Percentiles rank a stretch among this genome's conserved stretches.
These are phyloP conservation scores for Pseudorhombus dupliciocellatus DNA, from an alignment of 2,113 vertebrate genomes.

Conservation along the genomic window DNA sequence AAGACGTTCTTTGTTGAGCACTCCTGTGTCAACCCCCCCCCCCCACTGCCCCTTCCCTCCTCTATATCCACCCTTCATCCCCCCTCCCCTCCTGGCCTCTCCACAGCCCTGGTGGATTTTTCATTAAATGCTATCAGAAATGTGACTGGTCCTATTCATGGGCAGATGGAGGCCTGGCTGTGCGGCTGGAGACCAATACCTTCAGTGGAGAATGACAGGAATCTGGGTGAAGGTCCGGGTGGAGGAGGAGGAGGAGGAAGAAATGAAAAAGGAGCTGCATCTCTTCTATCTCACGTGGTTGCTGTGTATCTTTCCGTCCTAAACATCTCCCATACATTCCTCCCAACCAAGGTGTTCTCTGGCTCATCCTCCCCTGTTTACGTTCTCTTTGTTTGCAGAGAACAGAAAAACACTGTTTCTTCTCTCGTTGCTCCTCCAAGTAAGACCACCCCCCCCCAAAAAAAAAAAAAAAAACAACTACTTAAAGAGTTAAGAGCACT, in stretches of 20 bases:
- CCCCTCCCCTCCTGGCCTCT: neutral
- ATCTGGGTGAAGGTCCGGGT: conserved; percentile 56
- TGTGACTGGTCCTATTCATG: conserved; percentile 75
- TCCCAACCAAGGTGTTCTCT: neutral
- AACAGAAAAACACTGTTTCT: conserved; percentile 32
- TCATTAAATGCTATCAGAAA: conserved; percentile 78
- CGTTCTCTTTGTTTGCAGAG: conserved; percentile 42
- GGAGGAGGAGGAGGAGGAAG: conserved; percentile 18
- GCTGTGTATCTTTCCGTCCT: neutral
- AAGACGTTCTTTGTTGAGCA: conserved; percentile 75
- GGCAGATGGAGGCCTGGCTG: conserved; percentile 65
- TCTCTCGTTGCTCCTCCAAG: conserved; percentile 17
- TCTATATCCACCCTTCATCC: conserved; percentile 28
- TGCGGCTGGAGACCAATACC: conserved; percentile 60
- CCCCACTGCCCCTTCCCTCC: neutral
- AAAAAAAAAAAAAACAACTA: conserved; percentile 21
- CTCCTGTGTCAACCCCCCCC: conserved; percentile 43
- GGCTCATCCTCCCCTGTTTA: neutral
- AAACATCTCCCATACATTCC: conserved; percentile 12
- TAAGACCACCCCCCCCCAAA: conserved; percentile 26
- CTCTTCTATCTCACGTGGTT: neutral
- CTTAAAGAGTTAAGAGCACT: conserved; percentile 67
- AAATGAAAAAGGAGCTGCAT: conserved; percentile 11
- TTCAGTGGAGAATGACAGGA: conserved; percentile 69
- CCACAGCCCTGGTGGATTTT: conserved; percentile 64